phyloP scores from a whole-genome alignment of 1,140 invertebrate genomes.

The Heterodera schachtii region DNA sequence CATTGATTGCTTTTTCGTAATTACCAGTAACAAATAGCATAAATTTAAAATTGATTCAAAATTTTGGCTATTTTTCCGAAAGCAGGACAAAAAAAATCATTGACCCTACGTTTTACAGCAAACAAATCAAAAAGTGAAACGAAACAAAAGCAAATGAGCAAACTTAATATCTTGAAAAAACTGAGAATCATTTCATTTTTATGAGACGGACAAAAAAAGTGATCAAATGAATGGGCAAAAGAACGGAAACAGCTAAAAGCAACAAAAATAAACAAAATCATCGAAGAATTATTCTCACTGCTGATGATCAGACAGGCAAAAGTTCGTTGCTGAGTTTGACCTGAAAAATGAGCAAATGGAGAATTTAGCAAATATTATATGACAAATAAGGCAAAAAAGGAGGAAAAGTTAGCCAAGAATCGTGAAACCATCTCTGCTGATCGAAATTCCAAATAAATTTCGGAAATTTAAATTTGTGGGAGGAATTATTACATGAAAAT shows the following conservation, averaged over 20 bases:
- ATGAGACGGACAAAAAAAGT: not conserved
- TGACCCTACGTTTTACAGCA: not conserved
- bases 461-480: too few relatives aligned
- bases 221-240: not conserved
- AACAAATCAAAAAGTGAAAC: not conserved
- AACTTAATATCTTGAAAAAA: not conserved
- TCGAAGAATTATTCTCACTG: not conserved
- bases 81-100: not conserved
- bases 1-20: not conserved
- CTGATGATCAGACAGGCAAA: slow-evolving; percentile 36
- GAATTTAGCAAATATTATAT: too few relatives aligned
- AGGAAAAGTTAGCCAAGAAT: too few relatives aligned
- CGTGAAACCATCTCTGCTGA: too few relatives aligned
- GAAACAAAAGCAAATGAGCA: not conserved
- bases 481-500: not conserved
- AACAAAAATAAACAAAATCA: not conserved
- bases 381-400: not conserved
- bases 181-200: not conserved
- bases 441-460: too few relatives aligned
- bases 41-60: not conserved
- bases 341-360: not conserved
- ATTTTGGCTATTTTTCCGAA: not conserved
- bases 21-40: too few relatives aligned
- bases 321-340: slow-evolving; percentile 51
- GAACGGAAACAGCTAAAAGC: not conserved